Conservation (phyloP, 2,113 vertebrate genomes). For the Dermatemys mawii region DNA sequence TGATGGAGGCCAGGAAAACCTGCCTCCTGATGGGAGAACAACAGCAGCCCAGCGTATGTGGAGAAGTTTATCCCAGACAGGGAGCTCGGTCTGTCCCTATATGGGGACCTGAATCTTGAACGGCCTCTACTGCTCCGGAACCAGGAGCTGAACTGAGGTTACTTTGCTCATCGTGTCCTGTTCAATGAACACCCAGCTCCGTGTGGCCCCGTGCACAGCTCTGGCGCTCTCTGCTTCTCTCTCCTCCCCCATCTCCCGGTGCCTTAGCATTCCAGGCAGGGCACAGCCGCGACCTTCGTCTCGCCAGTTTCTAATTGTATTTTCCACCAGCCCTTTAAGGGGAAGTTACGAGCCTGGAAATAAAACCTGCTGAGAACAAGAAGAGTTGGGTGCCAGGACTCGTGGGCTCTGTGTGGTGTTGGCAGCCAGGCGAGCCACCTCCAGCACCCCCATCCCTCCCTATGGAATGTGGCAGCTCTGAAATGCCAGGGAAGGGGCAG, state of each 20-base stretch:
- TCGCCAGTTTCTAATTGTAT: neutral
- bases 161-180: neutral
- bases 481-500: neutral
- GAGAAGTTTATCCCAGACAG: neutral
- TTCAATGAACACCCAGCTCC: neutral
- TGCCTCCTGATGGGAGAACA: neutral
- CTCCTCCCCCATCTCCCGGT: neutral
- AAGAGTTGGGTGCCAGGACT: neutral
- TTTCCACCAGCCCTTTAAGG: neutral
- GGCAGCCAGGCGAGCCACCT: neutral
- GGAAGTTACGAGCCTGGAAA: accelerated
- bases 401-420: neutral
- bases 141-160: neutral
- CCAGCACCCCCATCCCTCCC: neutral
- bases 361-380: neutral
- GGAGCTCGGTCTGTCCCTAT: neutral
- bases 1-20: neutral
- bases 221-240: neutral
- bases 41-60: too few species aligned
- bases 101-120: neutral
- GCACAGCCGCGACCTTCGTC: neutral
- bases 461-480: accelerated
- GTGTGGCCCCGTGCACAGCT: neutral
- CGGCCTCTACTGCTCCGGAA: neutral
- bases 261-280: neutral